These are phyloP conservation scores for Prosapia bicincta DNA, from an alignment of 2,888 invertebrate genomes.

Conservation along the genomic window DNA sequence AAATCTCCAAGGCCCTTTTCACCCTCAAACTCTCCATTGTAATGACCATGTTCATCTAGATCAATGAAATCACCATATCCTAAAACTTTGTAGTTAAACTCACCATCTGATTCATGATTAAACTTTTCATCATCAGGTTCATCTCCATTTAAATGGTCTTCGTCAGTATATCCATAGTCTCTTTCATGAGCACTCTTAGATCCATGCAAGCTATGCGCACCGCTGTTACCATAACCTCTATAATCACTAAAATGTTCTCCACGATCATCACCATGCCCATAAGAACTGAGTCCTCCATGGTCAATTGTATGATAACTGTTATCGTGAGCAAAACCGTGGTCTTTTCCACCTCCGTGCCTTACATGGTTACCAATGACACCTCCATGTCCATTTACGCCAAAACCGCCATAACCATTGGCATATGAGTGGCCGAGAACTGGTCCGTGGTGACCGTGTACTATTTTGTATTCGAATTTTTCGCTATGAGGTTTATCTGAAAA, in stretches of 20 bases:
- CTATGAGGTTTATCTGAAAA: neutral
- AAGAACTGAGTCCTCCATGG: neutral
- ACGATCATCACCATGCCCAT: neutral
- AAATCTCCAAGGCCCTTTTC: neutral
- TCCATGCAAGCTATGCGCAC: neutral
- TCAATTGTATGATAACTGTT: neutral
- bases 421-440: neutral
- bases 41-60: neutral
- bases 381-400: neutral
- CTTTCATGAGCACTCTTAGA: neutral
- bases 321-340: neutral
- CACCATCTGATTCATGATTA: neutral
- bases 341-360: neutral
- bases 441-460: neutral
- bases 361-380: neutral
- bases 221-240: neutral
- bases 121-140: neutral
- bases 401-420: neutral
- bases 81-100: neutral
- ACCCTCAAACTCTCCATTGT: neutral
- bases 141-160: neutral
- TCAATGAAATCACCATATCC: neutral
- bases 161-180: neutral
- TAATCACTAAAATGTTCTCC: neutral
- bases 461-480: neutral